phyloP scores from a whole-genome alignment of 2,113 vertebrate genomes.

The Coptodon rendalli region DNA sequence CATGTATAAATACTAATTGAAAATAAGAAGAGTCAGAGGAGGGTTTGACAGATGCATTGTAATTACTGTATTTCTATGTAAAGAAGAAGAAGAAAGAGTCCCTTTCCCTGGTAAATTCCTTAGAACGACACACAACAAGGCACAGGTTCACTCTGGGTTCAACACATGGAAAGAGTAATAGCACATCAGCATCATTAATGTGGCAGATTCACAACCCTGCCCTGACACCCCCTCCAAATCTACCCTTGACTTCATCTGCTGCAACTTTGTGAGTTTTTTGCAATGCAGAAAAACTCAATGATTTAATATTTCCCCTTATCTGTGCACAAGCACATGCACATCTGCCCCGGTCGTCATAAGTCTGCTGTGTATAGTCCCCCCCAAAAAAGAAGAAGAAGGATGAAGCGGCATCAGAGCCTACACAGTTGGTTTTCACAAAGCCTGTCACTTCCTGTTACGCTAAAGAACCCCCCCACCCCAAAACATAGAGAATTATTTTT shows the following conservation, averaged over 20 bases:
- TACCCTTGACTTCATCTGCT: neutral
- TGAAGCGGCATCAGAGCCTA: neutral
- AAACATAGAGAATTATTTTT: neutral
- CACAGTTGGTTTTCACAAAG: neutral
- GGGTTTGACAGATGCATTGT: constrained; percentile 46
- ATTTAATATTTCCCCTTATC: neutral
- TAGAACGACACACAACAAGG: constrained; percentile 2
- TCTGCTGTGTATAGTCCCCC: neutral
- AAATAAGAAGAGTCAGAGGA: constrained; percentile 47
- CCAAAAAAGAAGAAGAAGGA: neutral
- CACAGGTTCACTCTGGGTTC: constrained; percentile 20
- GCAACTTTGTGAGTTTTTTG: neutral
- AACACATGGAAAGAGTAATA: constrained; percentile 23
- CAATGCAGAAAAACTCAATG: neutral
- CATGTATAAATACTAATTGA: constrained; percentile 57
- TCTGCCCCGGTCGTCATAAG: neutral
- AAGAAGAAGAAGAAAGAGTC: neutral
- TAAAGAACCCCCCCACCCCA: neutral
- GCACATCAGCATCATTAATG: constrained; percentile 15
- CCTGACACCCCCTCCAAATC: neutral
- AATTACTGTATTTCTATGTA: constrained; percentile 65
- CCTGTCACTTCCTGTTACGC: neutral
- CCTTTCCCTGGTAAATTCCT: neutral
- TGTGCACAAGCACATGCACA: neutral
- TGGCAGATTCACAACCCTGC: neutral